Evolutionary conservation across 2,113 vertebrate species (phyloP).

Genomic region (Salvelinus fontinalis): DNA sequence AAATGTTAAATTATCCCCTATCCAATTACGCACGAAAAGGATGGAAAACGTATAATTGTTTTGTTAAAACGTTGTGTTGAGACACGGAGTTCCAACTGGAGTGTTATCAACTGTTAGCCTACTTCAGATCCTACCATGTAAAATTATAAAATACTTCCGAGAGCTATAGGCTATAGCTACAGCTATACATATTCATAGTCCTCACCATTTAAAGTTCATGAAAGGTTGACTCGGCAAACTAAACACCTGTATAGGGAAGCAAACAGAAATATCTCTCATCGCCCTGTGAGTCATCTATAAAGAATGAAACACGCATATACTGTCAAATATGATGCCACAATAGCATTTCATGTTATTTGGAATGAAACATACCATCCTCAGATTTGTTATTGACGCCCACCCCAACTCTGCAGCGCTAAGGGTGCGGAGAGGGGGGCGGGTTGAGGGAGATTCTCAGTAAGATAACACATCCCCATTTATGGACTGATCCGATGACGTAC

Average conservation of each 20-base stretch:
- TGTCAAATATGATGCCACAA: constrained; percentile 50
- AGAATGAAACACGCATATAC: constrained; percentile 13
- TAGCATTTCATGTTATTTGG: constrained; percentile 62
- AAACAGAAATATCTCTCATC: constrained; percentile 19
- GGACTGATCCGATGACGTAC: constrained; percentile 85
- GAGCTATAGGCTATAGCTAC: constrained; percentile 11
- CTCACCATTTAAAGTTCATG: constrained; percentile 36
- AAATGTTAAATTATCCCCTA: not conserved
- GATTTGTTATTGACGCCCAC: constrained; percentile 81
- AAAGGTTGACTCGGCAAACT: constrained; percentile 29
- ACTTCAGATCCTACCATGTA: constrained; percentile 20
- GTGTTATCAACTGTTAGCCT: not conserved
- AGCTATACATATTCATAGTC: not conserved
- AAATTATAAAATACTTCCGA: constrained; percentile 17
- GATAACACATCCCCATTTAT: constrained; percentile 83
- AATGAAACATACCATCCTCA: constrained; percentile 74
- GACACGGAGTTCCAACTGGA: not conserved
- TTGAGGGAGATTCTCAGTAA: constrained; percentile 80
- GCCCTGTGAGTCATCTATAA: constrained; percentile 19
- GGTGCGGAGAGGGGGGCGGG: constrained; percentile 57
- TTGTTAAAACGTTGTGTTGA: constrained; percentile 3
- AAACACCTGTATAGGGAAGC: constrained; percentile 24
- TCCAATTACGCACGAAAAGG: constrained; percentile 3
- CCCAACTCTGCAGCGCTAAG: constrained; percentile 77
- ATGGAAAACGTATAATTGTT: not conserved